These are phyloP conservation scores for Chondrosia reniformis DNA, from an alignment of 37 sponge, comb jelly and placozoan species.

Conservation along the genomic window DNA sequence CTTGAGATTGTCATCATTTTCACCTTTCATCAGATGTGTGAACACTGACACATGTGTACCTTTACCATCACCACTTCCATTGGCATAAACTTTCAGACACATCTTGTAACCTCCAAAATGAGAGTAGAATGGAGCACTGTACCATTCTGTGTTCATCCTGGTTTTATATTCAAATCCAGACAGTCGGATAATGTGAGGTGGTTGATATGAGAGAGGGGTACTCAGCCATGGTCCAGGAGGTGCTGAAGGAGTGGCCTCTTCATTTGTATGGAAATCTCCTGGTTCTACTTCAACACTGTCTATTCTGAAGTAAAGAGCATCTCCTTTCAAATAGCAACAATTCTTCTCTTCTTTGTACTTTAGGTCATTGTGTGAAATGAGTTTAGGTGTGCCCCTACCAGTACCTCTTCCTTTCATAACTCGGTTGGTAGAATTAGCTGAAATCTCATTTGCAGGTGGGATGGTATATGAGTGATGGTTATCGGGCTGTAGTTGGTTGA, in stretches of 20 bases:
- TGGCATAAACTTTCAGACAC: constrained; percentile 31
- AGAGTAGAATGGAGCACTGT: constrained; percentile 31
- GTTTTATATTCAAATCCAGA: neutral
- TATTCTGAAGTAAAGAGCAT: too few species aligned
- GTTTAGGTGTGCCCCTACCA: too few species aligned
- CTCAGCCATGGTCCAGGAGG: constrained; percentile 10
- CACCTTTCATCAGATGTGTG: constrained; percentile 27
- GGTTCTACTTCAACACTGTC: too few species aligned
- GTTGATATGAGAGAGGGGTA: neutral
- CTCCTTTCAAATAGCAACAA: too few species aligned
- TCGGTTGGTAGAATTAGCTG: too few species aligned
- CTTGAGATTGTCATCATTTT: constrained; percentile 19
- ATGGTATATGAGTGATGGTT: neutral
- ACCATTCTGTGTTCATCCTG: constrained; percentile 7
- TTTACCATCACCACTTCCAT: constrained; percentile 40
- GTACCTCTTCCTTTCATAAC: too few species aligned
- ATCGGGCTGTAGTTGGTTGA: constrained; percentile 9
- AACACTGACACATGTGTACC: constrained; percentile 43
- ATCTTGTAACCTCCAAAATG: constrained; percentile 36
- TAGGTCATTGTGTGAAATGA: too few species aligned
- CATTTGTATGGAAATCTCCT: too few species aligned
- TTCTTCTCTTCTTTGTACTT: too few species aligned
- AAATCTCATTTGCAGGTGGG: too few species aligned
- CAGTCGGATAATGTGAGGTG: constrained; percentile 6
- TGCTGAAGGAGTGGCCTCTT: too few species aligned